Evolutionary conservation across 2,113 vertebrate species (phyloP), one percentile per base, ranked within the genome.

Genomic region (Recurvirostra avosetta): DNA sequence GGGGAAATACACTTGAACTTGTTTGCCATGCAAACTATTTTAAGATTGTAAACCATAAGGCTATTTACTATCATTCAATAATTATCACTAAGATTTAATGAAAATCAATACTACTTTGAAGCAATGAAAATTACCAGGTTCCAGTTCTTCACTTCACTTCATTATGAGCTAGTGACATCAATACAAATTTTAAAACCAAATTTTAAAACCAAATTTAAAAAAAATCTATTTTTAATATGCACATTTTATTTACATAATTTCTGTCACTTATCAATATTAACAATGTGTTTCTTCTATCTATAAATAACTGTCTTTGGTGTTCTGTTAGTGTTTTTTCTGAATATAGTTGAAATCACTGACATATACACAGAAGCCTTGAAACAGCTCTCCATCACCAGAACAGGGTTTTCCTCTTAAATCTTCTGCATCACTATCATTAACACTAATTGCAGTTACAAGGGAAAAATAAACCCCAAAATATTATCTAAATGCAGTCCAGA

Each of bases 61-160:
- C 3, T 82, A 34, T 81, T 92, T 89, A 77, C 27, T 72, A 68
- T 85, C 34, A 77, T 72, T 86, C 74, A 67, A 59, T 92, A 91
- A 75, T 88, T 94, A 92, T 70, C 72, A 53, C n/a, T 61, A 88
- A 86, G 65, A 67, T 71, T 84, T 74, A 97, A 90, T n/a, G 25
- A 36, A 94, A 95, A 96, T 96, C 84, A 84, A 82, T 96, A 25
- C 3, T 55, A n/a, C 15, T 72, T 63, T 70, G 45, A 95, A 67
- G 14, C 34, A 79, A 83, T 58, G 8, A 88, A 43, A 49, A 58
- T 15, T 45, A 38, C 25, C 8, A 63, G n/a, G 7, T 80, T 78
- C 27, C 26, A 70, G 13, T 79, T 93, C 66, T 90, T 16, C 30
- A 43, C 15, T 86, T 70, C 36, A 63, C 32, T 92, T 94, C 23